phyloP scores from a whole-genome alignment of 1,140 invertebrate species.

The Anadara kagoshimensis region DNA sequence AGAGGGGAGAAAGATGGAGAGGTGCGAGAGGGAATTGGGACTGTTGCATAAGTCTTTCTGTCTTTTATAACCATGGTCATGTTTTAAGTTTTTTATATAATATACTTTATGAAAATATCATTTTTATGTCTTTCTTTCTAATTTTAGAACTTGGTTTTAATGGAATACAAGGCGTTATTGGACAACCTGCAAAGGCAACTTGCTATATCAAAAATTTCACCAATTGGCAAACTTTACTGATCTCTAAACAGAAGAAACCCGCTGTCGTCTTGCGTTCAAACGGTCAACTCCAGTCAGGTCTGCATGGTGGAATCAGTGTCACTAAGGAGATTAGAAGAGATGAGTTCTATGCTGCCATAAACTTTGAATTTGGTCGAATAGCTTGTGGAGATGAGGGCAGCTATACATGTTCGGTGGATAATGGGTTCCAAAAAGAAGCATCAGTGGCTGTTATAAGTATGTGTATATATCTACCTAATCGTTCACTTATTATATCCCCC shows the following conservation, averaged over 20 bases:
- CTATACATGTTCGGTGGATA: constrained; percentile 17
- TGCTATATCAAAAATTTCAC: constrained; percentile 26
- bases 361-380: not conserved
- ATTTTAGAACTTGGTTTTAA: not conserved
- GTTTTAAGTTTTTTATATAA: too few relatives aligned
- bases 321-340: not conserved
- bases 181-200: not conserved
- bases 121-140: too few relatives aligned
- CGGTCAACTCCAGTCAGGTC: not conserved
- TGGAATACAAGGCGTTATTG: not conserved
- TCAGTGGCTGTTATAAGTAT: constrained; percentile 19
- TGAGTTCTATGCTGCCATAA: constrained; percentile 5
- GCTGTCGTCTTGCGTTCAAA: not conserved
- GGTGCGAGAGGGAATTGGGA: too few relatives aligned
- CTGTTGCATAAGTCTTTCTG: too few relatives aligned
- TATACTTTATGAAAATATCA: too few relatives aligned
- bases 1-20: too few relatives aligned
- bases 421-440: not conserved
- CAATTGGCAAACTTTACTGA: constrained; percentile 7
- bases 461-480: too few relatives aligned
- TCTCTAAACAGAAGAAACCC: constrained; percentile 1
- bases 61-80: too few relatives aligned
- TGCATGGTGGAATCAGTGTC: not conserved
- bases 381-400: constrained; percentile 24
- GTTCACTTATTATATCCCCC: too few relatives aligned